Conservation (phyloP, 2,797 vertebrate species). For the Lagocephalus sceleratus region DNA sequence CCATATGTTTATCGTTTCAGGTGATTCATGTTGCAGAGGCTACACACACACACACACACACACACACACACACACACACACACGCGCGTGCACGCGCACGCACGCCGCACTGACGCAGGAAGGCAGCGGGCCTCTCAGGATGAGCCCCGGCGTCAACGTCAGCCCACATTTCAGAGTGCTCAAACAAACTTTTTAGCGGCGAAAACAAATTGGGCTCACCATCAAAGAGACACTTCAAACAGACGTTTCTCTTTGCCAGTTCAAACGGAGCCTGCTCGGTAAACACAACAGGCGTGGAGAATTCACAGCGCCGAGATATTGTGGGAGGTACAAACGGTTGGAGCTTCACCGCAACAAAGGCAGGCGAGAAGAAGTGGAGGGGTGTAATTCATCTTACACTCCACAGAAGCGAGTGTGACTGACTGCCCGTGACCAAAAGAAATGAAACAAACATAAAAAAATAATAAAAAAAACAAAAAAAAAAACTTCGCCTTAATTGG, state of each 20-base stretch:
- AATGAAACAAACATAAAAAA: constrained; percentile 56
- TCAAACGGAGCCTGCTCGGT: constrained; percentile 64
- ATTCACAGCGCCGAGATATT: constrained; percentile 65
- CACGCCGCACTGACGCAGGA: background rate
- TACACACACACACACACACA: background rate
- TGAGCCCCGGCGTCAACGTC: constrained; percentile 29
- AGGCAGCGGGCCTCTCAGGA: constrained; percentile 44
- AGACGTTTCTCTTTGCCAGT: constrained; percentile 65
- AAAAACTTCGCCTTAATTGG: constrained; percentile 71
- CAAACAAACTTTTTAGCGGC: constrained; percentile 64
- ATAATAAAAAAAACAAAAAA: constrained; percentile 42
- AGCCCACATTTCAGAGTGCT: constrained; percentile 45
- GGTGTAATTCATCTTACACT: constrained; percentile 74
- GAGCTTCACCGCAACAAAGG: constrained; percentile 72
- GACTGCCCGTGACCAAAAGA: constrained; percentile 72
- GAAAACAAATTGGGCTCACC: constrained; percentile 73
- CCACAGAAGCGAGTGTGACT: constrained; percentile 71
- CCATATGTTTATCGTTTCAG: constrained; percentile 16
- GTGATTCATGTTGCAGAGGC: constrained; percentile 1
- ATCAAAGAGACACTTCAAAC: constrained; percentile 75
- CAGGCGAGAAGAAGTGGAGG: constrained; percentile 61
- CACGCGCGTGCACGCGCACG: background rate
- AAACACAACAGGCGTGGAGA: constrained; percentile 65
- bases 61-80: background rate
- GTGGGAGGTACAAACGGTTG: constrained; percentile 67